Base-by-base conservation (phyloP, 2,113 vertebrate species). In the Platanista minor region DNA sequence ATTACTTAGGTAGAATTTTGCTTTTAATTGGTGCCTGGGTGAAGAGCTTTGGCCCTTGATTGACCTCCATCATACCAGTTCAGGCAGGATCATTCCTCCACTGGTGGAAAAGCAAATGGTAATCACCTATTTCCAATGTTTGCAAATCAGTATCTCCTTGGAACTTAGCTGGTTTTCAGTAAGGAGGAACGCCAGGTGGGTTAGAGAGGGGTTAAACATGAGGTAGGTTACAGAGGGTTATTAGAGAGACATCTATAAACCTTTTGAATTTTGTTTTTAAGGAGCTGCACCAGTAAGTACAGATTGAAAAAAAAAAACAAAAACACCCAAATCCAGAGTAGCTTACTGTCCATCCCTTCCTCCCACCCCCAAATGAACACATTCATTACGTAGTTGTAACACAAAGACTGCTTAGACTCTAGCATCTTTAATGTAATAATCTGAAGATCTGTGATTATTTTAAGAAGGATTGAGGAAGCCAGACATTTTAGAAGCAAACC, bases 1-100 rank as follows among this genome's bases (percentile, higher is more conserved):
- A 81, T 95, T 96, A 87, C 82, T 41, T 3, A 25, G 39, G 57
- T 36, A 91, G 90, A 12, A 78, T 97, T 96, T 88, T 90, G 62
- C 89, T 96, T 96, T 72, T 90, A 80, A 96, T 46, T 90, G 64
- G 75, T 59, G 33, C 41, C 54, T 80, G 33, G 52, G n/a, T 87
- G 69, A 89, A 87, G n/a, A 74, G 66, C 85, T 96, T 71, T 80
- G 66, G 29, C 49, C 85, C 25, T 21, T 52, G 27, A 15, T 87
- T 78, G 81, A 52, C 61, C 54, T 78, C 69, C 13, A 59, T 93
- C 59, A 87, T 87, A 80, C 90, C 90, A n/a, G 36, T 8, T 94
- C 6, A 91, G 95, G 69, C 83, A 96, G 78, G 46, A 39, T 49
- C 77, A 89, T 64, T 52, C 82, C 90, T 97, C 92, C 72, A 75